Conservation (phyloP, 2,888 invertebrate genomes). For the Teleogryllus oceanicus region DNA sequence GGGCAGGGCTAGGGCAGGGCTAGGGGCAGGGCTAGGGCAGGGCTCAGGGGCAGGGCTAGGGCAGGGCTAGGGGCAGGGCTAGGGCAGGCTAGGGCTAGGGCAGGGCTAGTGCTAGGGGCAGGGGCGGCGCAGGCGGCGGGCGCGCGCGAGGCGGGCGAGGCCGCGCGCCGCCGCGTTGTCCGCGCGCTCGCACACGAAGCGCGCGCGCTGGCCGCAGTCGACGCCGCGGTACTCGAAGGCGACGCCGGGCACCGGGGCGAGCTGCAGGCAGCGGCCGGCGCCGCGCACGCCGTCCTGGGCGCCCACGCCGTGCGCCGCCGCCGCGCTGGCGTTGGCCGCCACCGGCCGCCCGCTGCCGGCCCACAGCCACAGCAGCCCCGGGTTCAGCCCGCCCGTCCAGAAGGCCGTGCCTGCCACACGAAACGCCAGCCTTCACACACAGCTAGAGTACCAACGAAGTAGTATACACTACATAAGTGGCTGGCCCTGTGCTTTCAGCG, state of each 20-base stretch:
- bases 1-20: no score
- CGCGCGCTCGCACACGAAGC: slow-evolving; percentile 66
- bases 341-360: slow-evolving; percentile 76
- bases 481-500: no score
- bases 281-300: slow-evolving; percentile 46
- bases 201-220: slow-evolving; percentile 66
- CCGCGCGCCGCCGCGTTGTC: slow-evolving; percentile 37
- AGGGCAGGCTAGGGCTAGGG: no score
- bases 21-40: no score
- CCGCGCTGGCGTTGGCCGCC: slow-evolving; percentile 34
- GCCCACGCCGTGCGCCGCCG: neutral
- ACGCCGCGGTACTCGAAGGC: slow-evolving; percentile 66
- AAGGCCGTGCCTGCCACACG: slow-evolving; percentile 60
- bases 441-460: no score
- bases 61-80: no score
- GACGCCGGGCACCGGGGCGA: slow-evolving; percentile 60
- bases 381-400: slow-evolving; percentile 82
- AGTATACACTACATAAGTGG: no score
- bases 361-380: slow-evolving; percentile 87
- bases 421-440: no score
- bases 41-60: no score
- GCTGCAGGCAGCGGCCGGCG: slow-evolving; percentile 67
- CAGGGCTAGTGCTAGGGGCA: no score
- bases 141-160: no score
- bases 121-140: no score